These are phyloP conservation scores for Epiblema foenella DNA, from an alignment of 2,888 invertebrate species.

Conservation along the genomic window DNA sequence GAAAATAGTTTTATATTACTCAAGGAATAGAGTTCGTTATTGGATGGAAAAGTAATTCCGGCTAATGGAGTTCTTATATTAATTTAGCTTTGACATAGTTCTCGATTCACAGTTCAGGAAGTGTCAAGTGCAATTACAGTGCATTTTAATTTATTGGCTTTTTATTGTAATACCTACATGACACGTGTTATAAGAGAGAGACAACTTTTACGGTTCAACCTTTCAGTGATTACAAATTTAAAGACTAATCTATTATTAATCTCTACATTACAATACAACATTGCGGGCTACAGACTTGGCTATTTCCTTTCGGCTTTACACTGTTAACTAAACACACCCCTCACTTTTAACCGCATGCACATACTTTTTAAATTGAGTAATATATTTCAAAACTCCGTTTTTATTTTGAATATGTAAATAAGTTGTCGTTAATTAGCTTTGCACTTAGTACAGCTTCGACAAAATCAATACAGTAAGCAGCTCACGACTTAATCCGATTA, in stretches of 20 bases:
- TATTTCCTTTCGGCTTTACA: not conserved
- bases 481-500: slow-evolving; percentile 42
- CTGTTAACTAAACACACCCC: not conserved
- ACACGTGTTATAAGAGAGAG: not conserved
- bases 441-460: slow-evolving; percentile 7
- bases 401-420: slow-evolving; percentile 5
- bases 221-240: not conserved
- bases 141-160: slow-evolving; percentile 33
- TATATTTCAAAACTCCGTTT: not conserved
- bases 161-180: slow-evolving; percentile 1
- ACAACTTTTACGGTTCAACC: not conserved
- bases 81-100: slow-evolving; percentile 50
- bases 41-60: not conserved
- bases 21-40: slow-evolving; percentile 3
- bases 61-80: slow-evolving; percentile 39
- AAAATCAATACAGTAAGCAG: slow-evolving; percentile 42
- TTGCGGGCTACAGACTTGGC: too few relatives aligned
- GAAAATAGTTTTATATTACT: slow-evolving; percentile 3
- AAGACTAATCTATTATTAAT: too few relatives aligned
- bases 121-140: slow-evolving; percentile 55
- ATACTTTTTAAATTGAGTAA: too few relatives aligned
- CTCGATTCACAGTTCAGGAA: slow-evolving; percentile 54
- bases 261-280: too few relatives aligned
- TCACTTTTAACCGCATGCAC: too few relatives aligned
- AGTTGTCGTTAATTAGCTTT: slow-evolving; percentile 22